phyloP scores from a whole-genome alignment of 2,888 invertebrate genomes.

The Eristalis arbustorum region DNA sequence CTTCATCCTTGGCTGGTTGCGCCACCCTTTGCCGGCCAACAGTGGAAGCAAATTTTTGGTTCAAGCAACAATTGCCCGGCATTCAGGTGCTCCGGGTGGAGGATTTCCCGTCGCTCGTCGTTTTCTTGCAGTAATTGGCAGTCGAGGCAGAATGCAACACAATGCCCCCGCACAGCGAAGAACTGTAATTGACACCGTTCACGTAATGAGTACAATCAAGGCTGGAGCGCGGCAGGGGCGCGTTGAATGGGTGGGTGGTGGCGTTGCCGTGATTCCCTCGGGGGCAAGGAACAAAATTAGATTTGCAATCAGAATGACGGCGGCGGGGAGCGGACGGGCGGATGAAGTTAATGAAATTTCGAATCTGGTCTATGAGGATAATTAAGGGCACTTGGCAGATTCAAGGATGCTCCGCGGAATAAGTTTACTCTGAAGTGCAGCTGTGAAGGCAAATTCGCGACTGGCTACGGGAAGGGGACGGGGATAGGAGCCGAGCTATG shows the following conservation, averaged over 20 bases:
- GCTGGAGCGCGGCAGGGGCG: background rate
- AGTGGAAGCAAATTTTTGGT: constrained; percentile 13
- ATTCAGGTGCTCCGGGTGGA: background rate
- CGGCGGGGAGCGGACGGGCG: background rate
- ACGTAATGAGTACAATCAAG: constrained; percentile 47
- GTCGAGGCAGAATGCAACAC: constrained; percentile 17
- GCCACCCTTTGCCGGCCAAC: background rate
- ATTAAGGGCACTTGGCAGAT: background rate
- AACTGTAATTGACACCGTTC: constrained; percentile 44
- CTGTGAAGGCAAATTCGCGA: background rate
- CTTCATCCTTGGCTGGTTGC: constrained; percentile 48
- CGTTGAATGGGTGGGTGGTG: no score
- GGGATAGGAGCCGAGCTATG: no score
- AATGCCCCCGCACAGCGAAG: background rate
- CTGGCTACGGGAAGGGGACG: no score
- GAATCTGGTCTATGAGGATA: background rate
- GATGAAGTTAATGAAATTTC: background rate
- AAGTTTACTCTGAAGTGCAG: background rate
- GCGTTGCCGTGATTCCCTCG: background rate
- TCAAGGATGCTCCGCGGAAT: background rate
- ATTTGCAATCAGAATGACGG: constrained; percentile 29
- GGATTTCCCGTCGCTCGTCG: background rate
- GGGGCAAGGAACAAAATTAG: constrained; percentile 19
- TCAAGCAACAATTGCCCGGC: background rate
- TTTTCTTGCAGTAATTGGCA: constrained; percentile 9